phyloP scores from a whole-genome alignment of 2,113 vertebrate species.

The Misgurnus mizolepis region DNA sequence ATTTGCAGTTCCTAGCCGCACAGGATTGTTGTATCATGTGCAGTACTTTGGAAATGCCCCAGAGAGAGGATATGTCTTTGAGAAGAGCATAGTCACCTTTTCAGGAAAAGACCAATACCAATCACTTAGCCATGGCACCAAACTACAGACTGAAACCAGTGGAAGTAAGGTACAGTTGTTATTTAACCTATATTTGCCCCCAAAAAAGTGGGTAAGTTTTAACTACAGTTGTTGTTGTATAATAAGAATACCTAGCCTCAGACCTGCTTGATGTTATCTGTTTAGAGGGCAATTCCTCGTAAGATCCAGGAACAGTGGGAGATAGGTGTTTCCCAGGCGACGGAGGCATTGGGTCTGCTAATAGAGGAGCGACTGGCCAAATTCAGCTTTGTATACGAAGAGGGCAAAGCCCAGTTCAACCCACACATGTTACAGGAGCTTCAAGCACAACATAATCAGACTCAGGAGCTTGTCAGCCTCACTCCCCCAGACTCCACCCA shows the following conservation, averaged over 20 bases:
- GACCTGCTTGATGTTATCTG: constrained; percentile 74
- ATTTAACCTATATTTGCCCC: neutral
- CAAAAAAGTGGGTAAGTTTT: neutral
- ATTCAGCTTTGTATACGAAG: constrained; percentile 86
- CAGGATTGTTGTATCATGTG: constrained; percentile 86
- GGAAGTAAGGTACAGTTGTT: constrained; percentile 82
- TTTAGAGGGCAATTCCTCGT: constrained; percentile 70
- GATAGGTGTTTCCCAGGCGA: constrained; percentile 85
- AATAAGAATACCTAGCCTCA: neutral
- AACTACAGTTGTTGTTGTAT: neutral
- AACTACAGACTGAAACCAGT: constrained; percentile 75
- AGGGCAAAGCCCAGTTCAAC: constrained; percentile 84
- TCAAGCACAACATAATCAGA: constrained; percentile 55
- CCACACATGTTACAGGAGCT: constrained; percentile 78
- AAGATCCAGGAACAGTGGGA: constrained; percentile 91
- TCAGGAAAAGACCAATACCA: constrained; percentile 88
- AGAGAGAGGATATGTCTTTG: constrained; percentile 93
- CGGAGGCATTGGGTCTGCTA: constrained; percentile 81
- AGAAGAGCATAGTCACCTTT: constrained; percentile 91
- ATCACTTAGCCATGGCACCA: constrained; percentile 82
- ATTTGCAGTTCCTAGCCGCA: constrained; percentile 77
- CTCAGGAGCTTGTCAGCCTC: constrained; percentile 50
- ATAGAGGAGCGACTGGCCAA: constrained; percentile 82
- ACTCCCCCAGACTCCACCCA: constrained; percentile 41
- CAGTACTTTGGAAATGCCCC: constrained; percentile 96